Conservation (phyloP, 2,797 vertebrate species). For the Atherinosoma microstoma region DNA sequence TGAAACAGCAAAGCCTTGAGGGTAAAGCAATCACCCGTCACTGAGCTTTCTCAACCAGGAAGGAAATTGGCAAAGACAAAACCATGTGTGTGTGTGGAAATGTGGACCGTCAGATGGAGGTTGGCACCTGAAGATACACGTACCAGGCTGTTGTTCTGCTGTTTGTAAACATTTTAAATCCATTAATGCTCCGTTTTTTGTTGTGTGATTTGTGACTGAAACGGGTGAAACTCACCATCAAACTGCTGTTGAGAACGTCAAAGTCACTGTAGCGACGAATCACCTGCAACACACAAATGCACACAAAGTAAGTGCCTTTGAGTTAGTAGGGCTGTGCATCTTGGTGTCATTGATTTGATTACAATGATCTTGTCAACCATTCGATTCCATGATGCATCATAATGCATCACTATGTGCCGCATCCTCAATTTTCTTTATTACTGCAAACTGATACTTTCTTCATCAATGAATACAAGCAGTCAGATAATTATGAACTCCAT, state of each 20-base stretch:
- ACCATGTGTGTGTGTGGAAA: background rate
- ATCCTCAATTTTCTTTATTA: no score
- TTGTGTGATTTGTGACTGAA: background rate
- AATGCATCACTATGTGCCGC: no score
- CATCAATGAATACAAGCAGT: no score
- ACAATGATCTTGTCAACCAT: no score
- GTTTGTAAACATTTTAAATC: background rate
- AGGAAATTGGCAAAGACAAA: conserved; percentile 34
- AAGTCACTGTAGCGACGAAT: conserved; percentile 98
- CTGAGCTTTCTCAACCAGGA: conserved; percentile 23
- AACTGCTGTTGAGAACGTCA: conserved; percentile 92
- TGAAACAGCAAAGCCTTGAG: conserved; percentile 2
- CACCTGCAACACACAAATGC: conserved; percentile 84
- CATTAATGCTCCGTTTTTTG: background rate
- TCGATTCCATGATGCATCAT: no score
- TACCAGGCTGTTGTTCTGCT: background rate
- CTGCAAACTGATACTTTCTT: no score
- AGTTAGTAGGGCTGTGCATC: no score
- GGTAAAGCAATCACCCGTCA: background rate
- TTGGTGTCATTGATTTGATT: no score
- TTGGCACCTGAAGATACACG: background rate
- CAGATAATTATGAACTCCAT: no score
- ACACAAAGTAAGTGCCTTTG: background rate
- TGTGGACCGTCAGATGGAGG: background rate
- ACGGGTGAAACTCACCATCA: conserved; percentile 88